Evolutionary conservation across 2,888 invertebrate genomes (phyloP), one percentile per base, ranked within the genome.

Genomic region (Gymnosoma rotundatum): DNA sequence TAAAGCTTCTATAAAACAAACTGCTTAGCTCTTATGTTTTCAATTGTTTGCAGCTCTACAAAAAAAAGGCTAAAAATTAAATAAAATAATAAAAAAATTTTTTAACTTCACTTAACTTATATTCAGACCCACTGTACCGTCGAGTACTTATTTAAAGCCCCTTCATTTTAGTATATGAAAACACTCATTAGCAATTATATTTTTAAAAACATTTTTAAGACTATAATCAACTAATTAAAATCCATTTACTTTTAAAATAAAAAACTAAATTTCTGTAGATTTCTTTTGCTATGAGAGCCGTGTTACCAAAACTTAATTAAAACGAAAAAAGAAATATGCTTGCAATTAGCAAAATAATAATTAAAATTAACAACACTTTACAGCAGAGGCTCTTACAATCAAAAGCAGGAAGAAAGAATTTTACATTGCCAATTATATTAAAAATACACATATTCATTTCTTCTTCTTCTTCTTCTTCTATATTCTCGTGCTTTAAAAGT

Each of bases 351-450:
- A 42, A 76, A 80, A 80, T 80, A 80, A 80, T 80, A 58, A 70
- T 75, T 79, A 79, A 72, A 79, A 83, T 83, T 83, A 83, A 75
- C 79, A 80, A 75, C 80, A 83, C 74, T 83, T 75, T 48, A 48
- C 60, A 70, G 50, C 72, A 76, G 58, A 72, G 66, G 20, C 56
- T 67, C 72, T 83, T 66, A 38, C 56, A 80, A 45, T 45, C 21
- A 56, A 25, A 72, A 74, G 20, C 64, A 56, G 45, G 67, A 56
- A 61, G n/a, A 9, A 45, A 21, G 9, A 45, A n/a, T 20, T 74
- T 32, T 25, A 42, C 42, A 78, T 56, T 25, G n/a, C 38, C 50
- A 32, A 8, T 2, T 52, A 4, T 36, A 48, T 38, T 38, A 25
- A 21, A 50, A 36, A 66, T 9, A 50, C 21, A 20, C 54, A 64